A percentile compares a stretch with the other conserved stretches of the same genome.
phyloP scores from a whole-genome alignment of 2,113 vertebrate genomes.

The Urocynchramus pylzowi region DNA sequence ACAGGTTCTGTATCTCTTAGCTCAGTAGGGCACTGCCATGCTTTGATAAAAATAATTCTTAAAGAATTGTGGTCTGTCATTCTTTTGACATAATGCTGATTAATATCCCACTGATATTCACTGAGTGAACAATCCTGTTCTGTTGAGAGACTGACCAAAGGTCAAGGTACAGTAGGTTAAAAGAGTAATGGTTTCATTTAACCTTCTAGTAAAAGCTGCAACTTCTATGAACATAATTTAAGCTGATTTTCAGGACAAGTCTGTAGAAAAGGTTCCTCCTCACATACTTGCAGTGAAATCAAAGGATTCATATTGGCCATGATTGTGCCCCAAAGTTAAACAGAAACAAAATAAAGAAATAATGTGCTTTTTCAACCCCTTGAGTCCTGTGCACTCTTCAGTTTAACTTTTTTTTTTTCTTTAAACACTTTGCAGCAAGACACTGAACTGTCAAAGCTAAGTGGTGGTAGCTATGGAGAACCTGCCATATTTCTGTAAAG shows the following conservation, averaged over 20 bases:
- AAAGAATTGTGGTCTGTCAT: fast-evolving
- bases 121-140: not conserved
- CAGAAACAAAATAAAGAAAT: not conserved
- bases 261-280: not conserved
- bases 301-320: not conserved
- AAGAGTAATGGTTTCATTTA: not conserved
- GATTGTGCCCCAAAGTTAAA: not conserved
- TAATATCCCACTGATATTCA: not conserved
- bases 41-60: not conserved
- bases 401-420: not conserved
- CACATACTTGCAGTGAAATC: not conserved
- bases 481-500: not conserved
- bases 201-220: not conserved
- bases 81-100: not conserved
- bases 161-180: not conserved
- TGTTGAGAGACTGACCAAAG: not conserved
- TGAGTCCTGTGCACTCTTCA: not conserved
- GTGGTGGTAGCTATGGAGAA: not conserved
- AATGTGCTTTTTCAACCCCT: not conserved
- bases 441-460: not conserved
- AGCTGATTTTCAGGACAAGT: slow-evolving; percentile 35
- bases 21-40: not conserved
- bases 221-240: not conserved
- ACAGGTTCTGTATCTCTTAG: not conserved
- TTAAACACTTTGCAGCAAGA: not conserved